Evolutionary conservation across 2,113 vertebrate genomes (phyloP), one percentile per base, ranked within the genome.

Genomic region (Origma solitaria): DNA sequence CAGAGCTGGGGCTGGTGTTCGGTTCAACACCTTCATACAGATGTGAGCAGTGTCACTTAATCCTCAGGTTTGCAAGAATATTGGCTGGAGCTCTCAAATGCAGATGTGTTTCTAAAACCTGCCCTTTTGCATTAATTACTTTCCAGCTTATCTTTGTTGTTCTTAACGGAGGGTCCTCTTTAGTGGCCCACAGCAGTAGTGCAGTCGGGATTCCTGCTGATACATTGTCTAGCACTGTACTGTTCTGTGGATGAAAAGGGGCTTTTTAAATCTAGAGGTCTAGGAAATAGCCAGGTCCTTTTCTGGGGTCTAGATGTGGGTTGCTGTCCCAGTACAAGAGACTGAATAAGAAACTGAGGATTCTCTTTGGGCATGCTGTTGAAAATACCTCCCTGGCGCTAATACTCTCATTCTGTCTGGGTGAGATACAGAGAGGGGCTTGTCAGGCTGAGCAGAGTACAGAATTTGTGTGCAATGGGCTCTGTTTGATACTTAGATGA

Each of bases 221-320:
- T 62, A 12, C 3, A 24, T 60, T 40, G 40, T 49, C 79, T 82
- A 47, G 24, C 0, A 0, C 25, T 64, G 25, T 30, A 51, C 37
- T 87, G 7, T 37, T 82, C 85, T 40, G 31, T n/a, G 8, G 31
- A 30, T 71, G 40, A 83, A 69, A 87, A 88, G 13, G 9, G 20
- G 2, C 6, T 28, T 75, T 82, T 88, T 62, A 1, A 83, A 69
- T 61, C 19, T 20, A 42, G 38, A 71, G 2, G 3, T 92, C 23
- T 75, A 35, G 44, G 24, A 85, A 78, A 33, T 30, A 66, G 7
- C 38, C 65, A 53, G 12, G 49, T 94, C 15, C 7, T 90, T 75
- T 92, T 79, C 61, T 68, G 31, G 35, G 54, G 30, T 85, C n/a
- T 69, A 30, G 21, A 12, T 49, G 30, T 62, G 73, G 49, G 13